phyloP scores from a whole-genome alignment of 1,140 invertebrate genomes.

The Ptiloglossa arizonensis region DNA sequence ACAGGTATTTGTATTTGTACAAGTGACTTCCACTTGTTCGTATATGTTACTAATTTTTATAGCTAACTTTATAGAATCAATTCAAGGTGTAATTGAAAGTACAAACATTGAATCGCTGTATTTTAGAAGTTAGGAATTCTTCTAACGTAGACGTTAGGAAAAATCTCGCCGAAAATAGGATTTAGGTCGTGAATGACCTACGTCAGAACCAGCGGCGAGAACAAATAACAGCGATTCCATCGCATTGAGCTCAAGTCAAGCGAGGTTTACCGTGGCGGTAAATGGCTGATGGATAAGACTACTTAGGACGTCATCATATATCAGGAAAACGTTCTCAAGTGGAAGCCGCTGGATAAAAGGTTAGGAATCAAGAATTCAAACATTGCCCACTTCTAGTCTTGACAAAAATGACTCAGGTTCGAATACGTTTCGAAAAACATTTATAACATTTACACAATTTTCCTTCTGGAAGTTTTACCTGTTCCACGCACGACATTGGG shows the following conservation, averaged over 20 bases:
- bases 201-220: slow-evolving; percentile 43
- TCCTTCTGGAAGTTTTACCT: background rate
- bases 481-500: background rate
- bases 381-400: slow-evolving; percentile 24
- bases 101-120: background rate
- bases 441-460: slow-evolving; percentile 23
- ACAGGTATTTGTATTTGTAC: too few species aligned
- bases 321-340: slow-evolving; percentile 59
- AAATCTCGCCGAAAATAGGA: slow-evolving; percentile 19
- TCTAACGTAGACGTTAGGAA: background rate
- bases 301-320: slow-evolving; percentile 58
- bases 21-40: background rate
- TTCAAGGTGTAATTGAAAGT: too few species aligned
- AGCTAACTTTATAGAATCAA: too few species aligned
- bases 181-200: slow-evolving; percentile 37
- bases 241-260: slow-evolving; percentile 51
- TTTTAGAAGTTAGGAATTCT: background rate
- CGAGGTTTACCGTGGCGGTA: slow-evolving; percentile 59
- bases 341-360: slow-evolving; percentile 61
- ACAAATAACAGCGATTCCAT: slow-evolving; percentile 63
- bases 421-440: slow-evolving; percentile 27
- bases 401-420: slow-evolving; percentile 39
- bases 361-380: slow-evolving; percentile 44
- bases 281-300: slow-evolving; percentile 68
- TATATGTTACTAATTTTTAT: too few species aligned